These are phyloP conservation scores for Ditylenchus dipsaci DNA, from an alignment of 1,140 invertebrate genomes.

Conservation along the genomic window DNA sequence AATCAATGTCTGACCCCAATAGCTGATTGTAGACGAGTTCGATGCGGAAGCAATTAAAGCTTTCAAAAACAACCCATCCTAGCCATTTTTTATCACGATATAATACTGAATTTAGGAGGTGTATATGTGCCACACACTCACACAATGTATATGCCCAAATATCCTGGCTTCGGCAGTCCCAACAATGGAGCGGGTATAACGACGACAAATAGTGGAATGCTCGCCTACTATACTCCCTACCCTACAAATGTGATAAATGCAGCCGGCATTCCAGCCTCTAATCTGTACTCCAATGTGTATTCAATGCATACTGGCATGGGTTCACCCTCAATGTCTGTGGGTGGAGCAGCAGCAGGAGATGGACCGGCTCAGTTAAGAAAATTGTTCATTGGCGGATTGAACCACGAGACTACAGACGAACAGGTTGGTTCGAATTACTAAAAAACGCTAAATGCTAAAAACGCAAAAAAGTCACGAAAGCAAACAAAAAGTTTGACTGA, in stretches of 20 bases:
- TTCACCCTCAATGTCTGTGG: neutral
- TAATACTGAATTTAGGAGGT: neutral
- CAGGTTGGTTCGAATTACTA: conserved; percentile 63
- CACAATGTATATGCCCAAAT: neutral
- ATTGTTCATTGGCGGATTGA: conserved; percentile 33
- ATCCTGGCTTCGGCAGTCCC: neutral
- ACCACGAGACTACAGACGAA: conserved; percentile 76
- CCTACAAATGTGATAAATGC: neutral
- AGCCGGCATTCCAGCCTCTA: neutral
- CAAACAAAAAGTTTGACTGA: no score
- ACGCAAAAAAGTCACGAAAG: no score
- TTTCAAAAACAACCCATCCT: no score
- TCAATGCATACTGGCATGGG: neutral
- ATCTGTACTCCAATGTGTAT: neutral
- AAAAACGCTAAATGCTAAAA: no score
- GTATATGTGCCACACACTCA: neutral
- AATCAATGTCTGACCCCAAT: no score
- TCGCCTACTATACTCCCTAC: neutral
- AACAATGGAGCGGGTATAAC: neutral
- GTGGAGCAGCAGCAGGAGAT: neutral
- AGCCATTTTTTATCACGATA: no score
- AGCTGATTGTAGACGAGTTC: no score
- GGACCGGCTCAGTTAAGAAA: conserved; percentile 28
- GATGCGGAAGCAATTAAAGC: no score
- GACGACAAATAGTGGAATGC: neutral